Conservation (phyloP, 2,888 invertebrate genomes). For the Drosophila tanythrix region DNA sequence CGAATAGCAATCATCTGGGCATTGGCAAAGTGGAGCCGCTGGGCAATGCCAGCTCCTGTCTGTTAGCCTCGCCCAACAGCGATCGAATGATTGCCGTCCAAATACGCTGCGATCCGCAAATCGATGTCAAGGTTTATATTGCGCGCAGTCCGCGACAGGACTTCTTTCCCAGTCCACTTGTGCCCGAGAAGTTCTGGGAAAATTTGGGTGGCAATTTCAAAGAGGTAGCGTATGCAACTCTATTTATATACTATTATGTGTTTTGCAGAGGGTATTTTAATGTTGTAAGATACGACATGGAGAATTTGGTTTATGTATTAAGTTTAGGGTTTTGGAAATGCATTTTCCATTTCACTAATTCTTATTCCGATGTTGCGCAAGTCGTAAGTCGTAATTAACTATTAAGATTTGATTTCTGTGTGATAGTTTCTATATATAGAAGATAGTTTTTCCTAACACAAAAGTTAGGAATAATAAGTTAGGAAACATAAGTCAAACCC, state of each 20-base stretch:
- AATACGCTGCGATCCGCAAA: slow-evolving; percentile 95
- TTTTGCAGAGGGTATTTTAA: background rate
- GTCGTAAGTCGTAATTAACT: background rate
- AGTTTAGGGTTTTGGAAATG: background rate
- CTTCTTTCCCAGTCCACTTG: slow-evolving; percentile 93
- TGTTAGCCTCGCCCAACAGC: slow-evolving; percentile 95
- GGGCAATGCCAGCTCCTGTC: slow-evolving; percentile 96
- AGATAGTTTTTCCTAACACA: background rate
- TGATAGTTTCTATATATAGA: background rate
- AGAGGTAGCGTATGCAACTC: slow-evolving; percentile 87
- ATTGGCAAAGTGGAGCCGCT: slow-evolving; percentile 95
- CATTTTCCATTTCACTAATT: background rate
- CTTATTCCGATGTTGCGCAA: background rate
- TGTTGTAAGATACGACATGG: background rate
- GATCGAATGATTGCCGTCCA: slow-evolving; percentile 95
- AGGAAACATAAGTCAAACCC: background rate
- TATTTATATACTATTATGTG: background rate
- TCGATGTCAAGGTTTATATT: slow-evolving; percentile 94
- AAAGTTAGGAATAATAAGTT: background rate
- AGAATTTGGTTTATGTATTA: background rate
- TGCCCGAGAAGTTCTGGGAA: slow-evolving; percentile 96
- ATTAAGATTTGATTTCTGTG: background rate
- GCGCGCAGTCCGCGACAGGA: slow-evolving; percentile 95
- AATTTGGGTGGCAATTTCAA: slow-evolving; percentile 96
- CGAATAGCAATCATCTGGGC: slow-evolving; percentile 94